Base-by-base conservation (phyloP, 2,888 invertebrate species). In the Xanthia togata region DNA sequence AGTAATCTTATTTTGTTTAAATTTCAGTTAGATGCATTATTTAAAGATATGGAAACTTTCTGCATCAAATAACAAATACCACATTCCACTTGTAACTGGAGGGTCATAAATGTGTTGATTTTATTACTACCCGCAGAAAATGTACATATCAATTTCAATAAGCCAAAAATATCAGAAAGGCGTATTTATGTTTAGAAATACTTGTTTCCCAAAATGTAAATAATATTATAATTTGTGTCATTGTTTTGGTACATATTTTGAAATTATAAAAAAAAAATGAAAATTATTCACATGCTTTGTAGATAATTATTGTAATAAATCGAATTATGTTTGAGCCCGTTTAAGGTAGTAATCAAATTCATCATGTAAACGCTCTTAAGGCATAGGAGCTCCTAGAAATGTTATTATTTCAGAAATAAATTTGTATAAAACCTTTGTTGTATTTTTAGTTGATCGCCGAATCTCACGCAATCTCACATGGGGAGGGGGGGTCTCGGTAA, bases 341-440 rank as follows among this genome's bases (percentile, higher is more conserved):
- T 85, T 87, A 89, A 78, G 72, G 75, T 84, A 89, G 81, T 79
- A 84, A 83, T 87, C 71, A 85, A 86, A 87, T 88, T 87, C 79
- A 89, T 88, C 87, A 87, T 90, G 76, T 91, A 90, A 83, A 89
- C 91, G 92, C 91, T 92, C 92, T 86, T 83, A 89, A 83, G 88
- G 84, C 88, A 89, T 91, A 90, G 87, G 91, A 93, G 92, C 92
- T 91, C 87, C 89, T 92, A 92, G 92, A 90, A 92, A 93, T 93
- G 93, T 93, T 94, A 93, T 91, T 91, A 92, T 91, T 91, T 89
- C 90, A 90, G 89, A 89, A 91, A 93, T 94, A 94, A 94, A 94
- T 94, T 93, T 93, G 87, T 90, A 92, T 89, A 88, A 91, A 89
- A 91, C 74, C 59, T 67, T 9, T 69, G 55, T 65, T 50, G 26